Evolutionary conservation across 1,140 invertebrate genomes (phyloP).

Genomic region (Gerris buenoi): DNA sequence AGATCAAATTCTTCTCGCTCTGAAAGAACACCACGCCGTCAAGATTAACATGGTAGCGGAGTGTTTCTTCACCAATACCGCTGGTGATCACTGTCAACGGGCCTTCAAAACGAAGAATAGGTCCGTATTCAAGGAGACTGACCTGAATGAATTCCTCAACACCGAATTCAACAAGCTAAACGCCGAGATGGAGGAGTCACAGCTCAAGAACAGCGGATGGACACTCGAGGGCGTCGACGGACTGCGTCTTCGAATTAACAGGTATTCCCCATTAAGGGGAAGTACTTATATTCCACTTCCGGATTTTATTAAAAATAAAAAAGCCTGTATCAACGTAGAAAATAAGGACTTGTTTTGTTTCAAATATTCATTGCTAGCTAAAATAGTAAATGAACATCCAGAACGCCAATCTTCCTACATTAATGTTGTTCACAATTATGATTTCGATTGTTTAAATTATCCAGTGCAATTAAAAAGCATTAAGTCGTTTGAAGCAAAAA

Average conservation of each 20-base stretch:
- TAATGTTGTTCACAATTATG: not conserved
- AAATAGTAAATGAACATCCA: not conserved
- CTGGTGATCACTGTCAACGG: not conserved
- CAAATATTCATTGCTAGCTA: not conserved
- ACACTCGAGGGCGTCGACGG: not conserved
- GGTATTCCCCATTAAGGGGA: not conserved
- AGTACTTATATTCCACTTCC: not conserved
- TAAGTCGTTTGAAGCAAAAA: not conserved
- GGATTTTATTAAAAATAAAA: not conserved
- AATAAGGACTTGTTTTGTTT: not conserved
- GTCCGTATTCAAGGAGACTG: not conserved
- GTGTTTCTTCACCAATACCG: not conserved
- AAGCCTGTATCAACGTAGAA: not conserved
- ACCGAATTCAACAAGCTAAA: not conserved
- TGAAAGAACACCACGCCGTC: not conserved
- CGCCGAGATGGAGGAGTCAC: not conserved
- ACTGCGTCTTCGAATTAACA: not conserved
- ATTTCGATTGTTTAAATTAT: not conserved
- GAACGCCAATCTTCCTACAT: not conserved
- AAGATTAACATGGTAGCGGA: not conserved
- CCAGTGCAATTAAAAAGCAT: not conserved
- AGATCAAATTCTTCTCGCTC: not conserved
- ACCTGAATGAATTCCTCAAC: not conserved
- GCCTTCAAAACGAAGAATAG: not conserved
- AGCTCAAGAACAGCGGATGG: not conserved